A percentile compares a stretch with the other conserved stretches of the same genome.
phyloP scores from a whole-genome alignment of 2,113 vertebrate species.

The Datnioides undecimradiatus region DNA sequence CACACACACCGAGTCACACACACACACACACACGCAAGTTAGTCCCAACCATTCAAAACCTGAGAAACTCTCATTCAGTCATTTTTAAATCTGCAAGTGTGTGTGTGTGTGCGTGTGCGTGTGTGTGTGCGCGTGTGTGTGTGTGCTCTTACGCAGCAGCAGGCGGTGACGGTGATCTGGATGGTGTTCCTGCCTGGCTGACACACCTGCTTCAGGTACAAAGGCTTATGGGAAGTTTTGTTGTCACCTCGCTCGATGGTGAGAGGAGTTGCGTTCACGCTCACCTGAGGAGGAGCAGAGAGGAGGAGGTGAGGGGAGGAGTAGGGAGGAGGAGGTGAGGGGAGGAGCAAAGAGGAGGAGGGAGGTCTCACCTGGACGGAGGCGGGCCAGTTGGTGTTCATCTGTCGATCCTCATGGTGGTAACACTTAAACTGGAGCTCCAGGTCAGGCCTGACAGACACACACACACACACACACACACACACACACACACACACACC shows the following conservation, averaged over 20 bases:
- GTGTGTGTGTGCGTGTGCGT: not conserved
- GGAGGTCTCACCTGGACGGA: slow-evolving; percentile 87
- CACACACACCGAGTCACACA: too few species aligned
- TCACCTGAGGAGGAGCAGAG: slow-evolving; percentile 84
- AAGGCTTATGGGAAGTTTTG: slow-evolving; percentile 95
- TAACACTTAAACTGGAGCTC: slow-evolving; percentile 98
- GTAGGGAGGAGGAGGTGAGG: not conserved
- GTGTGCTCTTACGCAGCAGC: slow-evolving; percentile 90
- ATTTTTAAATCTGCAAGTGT: too few species aligned
- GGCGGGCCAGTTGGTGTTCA: slow-evolving; percentile 97
- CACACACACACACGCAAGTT: not conserved
- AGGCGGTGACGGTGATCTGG: slow-evolving; percentile 96
- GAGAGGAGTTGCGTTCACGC: slow-evolving; percentile 93
- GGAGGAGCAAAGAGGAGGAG: slow-evolving; percentile 12
- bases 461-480: slow-evolving; percentile 11
- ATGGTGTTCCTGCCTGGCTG: slow-evolving; percentile 95
- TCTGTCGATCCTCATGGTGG: slow-evolving; percentile 95
- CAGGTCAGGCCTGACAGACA: slow-evolving; percentile 88
- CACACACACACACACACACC: not conserved
- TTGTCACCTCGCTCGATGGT: slow-evolving; percentile 94
- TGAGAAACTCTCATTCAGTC: too few species aligned
- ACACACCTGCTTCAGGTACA: slow-evolving; percentile 95
- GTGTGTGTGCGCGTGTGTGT: not conserved
- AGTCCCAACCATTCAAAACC: not conserved
- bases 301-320: not conserved